Evolutionary conservation across 37 sponge, comb jelly and placozoan genomes (phyloP), one percentile per base, ranked within the genome.

Genomic region (Agelas oroides): DNA sequence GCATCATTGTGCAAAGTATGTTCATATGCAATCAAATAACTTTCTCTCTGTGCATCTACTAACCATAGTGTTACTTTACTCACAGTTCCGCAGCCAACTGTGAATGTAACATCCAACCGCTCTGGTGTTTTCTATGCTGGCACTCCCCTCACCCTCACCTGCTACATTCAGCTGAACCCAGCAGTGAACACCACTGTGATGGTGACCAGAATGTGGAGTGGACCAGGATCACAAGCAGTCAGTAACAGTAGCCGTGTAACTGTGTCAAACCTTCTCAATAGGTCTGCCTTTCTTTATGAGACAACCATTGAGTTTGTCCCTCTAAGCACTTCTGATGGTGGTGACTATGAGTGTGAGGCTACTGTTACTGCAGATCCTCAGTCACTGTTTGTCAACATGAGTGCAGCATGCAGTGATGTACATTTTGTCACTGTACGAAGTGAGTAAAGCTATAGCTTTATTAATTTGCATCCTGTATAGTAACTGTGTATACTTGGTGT

Each of bases 321-420:
- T 31, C 33, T 69, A 1, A 33, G 8, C 70, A 69, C 70, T 12
- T 32, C 86, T 52, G 85, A 84, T 69, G 77, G 78, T 20, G 90
- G 90, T 39, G 59, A 27, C 35, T 89, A 89, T 64, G 33, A 1
- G 0, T 89, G 90, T 71, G 54, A 60, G 34, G 90, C 54, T 18
- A 25, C 32, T 69, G 70, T 46, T 8, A 8, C 8, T 46, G 6
- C 46, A 46, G 46, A 46, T 46, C 46, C 46, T 3, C 6, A 46
- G 46, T 46, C 46, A 12, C 6, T 12, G 6, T 46, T 36, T 40
- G 53, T 36, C 35, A n/a, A n/a, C n/a, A 40, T 5, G 17, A 40
- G 1, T 25, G n/a, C 74, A 32, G 8, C 46, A 46, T 3, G 8
- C 6, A 46, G 46, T 46, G 46, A 46, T 3, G 8, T 3, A n/a